Conservation (phyloP, 2,888 invertebrate species). For the Cyclophora punctaria region DNA sequence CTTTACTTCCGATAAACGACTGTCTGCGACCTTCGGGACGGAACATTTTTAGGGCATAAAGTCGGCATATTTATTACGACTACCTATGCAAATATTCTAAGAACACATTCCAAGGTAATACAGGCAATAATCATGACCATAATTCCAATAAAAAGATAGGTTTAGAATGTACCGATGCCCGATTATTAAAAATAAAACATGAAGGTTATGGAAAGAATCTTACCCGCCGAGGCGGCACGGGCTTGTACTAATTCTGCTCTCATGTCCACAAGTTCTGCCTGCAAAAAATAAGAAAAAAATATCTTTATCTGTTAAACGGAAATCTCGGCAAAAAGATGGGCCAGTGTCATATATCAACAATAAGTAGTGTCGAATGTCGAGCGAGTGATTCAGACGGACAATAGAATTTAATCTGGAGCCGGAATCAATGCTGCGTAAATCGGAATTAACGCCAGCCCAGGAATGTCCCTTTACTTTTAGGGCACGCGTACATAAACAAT, state of each 20-base stretch:
- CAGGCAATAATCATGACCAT: no score
- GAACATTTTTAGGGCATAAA: no score
- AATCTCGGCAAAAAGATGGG: slow-evolving; percentile 30
- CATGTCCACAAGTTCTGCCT: slow-evolving; percentile 87
- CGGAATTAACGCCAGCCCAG: slow-evolving; percentile 38
- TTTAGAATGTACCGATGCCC: no score
- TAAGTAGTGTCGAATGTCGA: slow-evolving; percentile 47
- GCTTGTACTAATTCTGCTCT: slow-evolving; percentile 83
- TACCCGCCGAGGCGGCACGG: slow-evolving; percentile 69
- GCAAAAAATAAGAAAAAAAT: slow-evolving; percentile 37
- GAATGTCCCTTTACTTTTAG: slow-evolving; percentile 7
- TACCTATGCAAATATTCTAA: no score
- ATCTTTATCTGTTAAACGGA: slow-evolving; percentile 23
- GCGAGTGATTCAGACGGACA: slow-evolving; percentile 42
- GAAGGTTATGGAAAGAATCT: slow-evolving; percentile 10
- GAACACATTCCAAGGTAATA: no score
- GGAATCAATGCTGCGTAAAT: slow-evolving; percentile 54
- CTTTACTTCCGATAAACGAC: no score
- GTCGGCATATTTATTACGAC: no score
- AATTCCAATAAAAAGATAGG: no score
- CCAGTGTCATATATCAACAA: slow-evolving; percentile 44
- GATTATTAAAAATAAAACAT: no score
- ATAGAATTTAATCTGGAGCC: slow-evolving; percentile 47
- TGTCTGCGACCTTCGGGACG: no score
- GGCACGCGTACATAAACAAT: slow-evolving; percentile 52